phyloP scores from a whole-genome alignment of 2,888 invertebrate species.

The Apodemia hepburni region DNA sequence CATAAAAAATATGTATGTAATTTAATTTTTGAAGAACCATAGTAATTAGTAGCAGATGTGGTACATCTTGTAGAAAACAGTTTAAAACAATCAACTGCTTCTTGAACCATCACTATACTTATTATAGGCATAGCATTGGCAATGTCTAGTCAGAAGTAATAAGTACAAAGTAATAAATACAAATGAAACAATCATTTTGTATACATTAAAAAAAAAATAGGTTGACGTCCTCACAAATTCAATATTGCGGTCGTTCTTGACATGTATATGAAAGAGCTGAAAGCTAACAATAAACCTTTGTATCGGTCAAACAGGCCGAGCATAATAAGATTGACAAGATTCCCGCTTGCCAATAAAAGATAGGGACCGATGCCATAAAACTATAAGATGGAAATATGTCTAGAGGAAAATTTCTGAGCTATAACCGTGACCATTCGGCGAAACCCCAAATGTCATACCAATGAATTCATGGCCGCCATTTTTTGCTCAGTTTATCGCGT shows the following conservation, averaged over 20 bases:
- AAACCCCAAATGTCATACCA: conserved; percentile 76
- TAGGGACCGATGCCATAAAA: conserved; percentile 69
- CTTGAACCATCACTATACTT: too few relatives aligned
- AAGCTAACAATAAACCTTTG: conserved; percentile 32
- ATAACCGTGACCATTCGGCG: conserved; percentile 68
- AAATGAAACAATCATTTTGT: background rate
- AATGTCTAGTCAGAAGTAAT: too few relatives aligned
- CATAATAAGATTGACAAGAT: conserved; percentile 73
- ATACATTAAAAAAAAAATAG: background rate
- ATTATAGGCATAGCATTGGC: too few relatives aligned
- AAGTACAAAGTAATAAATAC: too few relatives aligned
- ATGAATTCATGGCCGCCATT: conserved; percentile 77
- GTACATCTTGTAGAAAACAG: too few relatives aligned
- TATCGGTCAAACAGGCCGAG: conserved; percentile 40
- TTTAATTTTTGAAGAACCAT: too few relatives aligned
- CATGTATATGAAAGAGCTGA: background rate
- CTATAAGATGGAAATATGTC: conserved; percentile 74
- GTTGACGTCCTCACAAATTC: conserved; percentile 16
- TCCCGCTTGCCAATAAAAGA: conserved; percentile 71
- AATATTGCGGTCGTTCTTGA: conserved; percentile 1
- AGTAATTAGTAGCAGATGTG: too few relatives aligned
- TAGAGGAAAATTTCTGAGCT: conserved; percentile 42
- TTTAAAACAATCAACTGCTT: too few relatives aligned
- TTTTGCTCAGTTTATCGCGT: conserved; percentile 73
- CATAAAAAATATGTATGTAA: too few relatives aligned